A percentile compares a stretch with the other conserved stretches of the same genome.
Evolutionary conservation across 1,140 invertebrate species (phyloP).

Genomic region (Ceratosolen solmsi): DNA sequence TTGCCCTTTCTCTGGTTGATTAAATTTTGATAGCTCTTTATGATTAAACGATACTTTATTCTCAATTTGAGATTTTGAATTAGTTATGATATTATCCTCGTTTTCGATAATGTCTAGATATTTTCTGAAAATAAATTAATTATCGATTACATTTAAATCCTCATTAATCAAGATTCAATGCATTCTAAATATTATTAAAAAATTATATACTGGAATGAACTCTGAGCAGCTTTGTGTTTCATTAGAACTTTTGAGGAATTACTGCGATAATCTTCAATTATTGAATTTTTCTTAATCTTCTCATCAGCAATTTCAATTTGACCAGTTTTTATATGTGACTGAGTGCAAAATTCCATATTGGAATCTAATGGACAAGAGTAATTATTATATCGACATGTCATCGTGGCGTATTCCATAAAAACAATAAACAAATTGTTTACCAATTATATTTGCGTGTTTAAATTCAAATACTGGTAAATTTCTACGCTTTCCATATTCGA

Average conservation of each 20-base stretch:
- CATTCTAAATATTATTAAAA: background rate
- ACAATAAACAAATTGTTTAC: conserved; percentile 52
- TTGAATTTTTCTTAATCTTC: conserved; percentile 24
- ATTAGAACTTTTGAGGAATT: conserved; percentile 28
- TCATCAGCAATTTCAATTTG: conserved; percentile 37
- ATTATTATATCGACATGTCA: background rate
- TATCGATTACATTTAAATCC: background rate
- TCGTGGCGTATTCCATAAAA: background rate
- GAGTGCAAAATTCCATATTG: conserved; percentile 65
- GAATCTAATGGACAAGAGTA: conserved; percentile 46
- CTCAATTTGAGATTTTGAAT: conserved; percentile 32
- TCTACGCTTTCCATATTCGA: conserved; percentile 67
- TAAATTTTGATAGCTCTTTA: background rate
- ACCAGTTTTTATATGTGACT: conserved; percentile 22
- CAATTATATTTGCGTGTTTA: conserved; percentile 57
- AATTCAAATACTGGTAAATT: conserved; percentile 65
- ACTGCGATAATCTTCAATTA: conserved; percentile 16
- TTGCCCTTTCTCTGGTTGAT: conserved; percentile 58
- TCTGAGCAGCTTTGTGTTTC: conserved; percentile 31
- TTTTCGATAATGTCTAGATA: conserved; percentile 42
- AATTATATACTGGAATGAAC: conserved; percentile 38
- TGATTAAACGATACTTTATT: conserved; percentile 17
- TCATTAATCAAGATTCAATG: background rate
- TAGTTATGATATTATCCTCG: conserved; percentile 25
- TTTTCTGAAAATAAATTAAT: conserved; percentile 45